Conservation (phyloP, 53 echinoderm and acorn worm genomes). For the Temnopleurus reevesii region DNA sequence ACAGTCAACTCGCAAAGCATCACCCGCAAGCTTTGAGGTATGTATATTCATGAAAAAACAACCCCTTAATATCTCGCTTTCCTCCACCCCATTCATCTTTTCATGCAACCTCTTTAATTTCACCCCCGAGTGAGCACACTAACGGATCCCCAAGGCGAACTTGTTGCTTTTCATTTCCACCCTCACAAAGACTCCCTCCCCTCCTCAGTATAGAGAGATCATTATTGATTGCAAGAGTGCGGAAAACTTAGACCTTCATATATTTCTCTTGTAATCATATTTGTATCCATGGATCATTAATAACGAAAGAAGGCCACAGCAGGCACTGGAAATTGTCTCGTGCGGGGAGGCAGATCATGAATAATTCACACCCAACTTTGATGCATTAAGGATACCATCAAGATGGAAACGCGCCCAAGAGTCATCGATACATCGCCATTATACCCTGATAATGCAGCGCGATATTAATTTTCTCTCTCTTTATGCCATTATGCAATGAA, state of each 20-base stretch:
- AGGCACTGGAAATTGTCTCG: conserved; percentile 38
- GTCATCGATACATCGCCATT: not conserved
- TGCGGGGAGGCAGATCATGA: conserved; percentile 28
- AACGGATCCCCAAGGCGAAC: not conserved
- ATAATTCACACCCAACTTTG: conserved; percentile 50
- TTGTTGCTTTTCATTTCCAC: conserved; percentile 30
- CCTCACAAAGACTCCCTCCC: conserved; percentile 4
- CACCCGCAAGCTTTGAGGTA: conserved; percentile 20
- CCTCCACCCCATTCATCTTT: conserved; percentile 1
- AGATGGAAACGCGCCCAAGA: conserved; percentile 37
- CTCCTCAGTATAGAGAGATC: not conserved
- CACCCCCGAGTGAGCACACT: conserved; percentile 29
- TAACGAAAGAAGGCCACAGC: conserved; percentile 49
- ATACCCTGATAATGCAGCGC: conserved; percentile 1
- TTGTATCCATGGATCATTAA: conserved; percentile 55
- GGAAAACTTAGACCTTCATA: conserved; percentile 48
- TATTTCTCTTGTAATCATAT: conserved; percentile 40
- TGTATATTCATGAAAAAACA: not conserved
- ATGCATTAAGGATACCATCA: conserved; percentile 55
- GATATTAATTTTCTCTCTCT: conserved; percentile 51
- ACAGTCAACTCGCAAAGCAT: not conserved
- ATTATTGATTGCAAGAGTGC: conserved; percentile 57
- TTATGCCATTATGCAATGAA: conserved; percentile 42
- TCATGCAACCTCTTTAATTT: conserved; percentile 43
- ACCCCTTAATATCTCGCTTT: not conserved